Evolutionary conservation across 1,140 invertebrate species (phyloP), one percentile per base, ranked within the genome.

Genomic region (Neodiprion virginianus): DNA sequence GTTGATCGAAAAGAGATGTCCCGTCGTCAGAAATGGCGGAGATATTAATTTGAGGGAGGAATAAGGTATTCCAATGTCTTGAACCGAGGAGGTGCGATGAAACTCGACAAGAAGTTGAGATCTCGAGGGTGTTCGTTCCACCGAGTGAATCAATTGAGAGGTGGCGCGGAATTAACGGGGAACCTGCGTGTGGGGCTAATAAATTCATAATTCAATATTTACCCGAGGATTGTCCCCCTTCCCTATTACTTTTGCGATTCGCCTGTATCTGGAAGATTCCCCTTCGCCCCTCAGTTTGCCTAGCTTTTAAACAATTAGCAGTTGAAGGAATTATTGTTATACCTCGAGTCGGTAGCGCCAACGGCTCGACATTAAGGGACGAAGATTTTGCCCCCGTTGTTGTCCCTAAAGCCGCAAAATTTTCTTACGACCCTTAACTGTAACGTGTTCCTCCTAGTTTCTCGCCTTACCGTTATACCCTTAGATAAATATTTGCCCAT

Each of bases 201-300:
- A 85, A 86, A 86, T 86, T 84, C 83, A 84, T 86, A 83, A 83
- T 83, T 86, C 84, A 86, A 85, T 86, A 86, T 85, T 86, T 83
- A 86, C 83, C 82, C 79, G 75, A 71, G 80, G 81, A 83, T 82
- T 82, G 83, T 84, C 82, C 79, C 67, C 75, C 73, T 28, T 72
- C 75, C 77, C 47, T 9, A 61, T 8, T 61, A 61, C 53, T 61
- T 61, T 61, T 17, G 53, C 53, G 53, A 73, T 40, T 74, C 40
- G 74, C 78, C 72, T 74, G 75, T 72, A 73, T 78, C 28, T 40
- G 28, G 28, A 40, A 40, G n/a, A 61, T 61, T 17, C 53, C 53
- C 40, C 66, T 69, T n/a, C 48, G 65, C 67, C 21, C 50, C 49
- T n/a, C 68, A 50, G 82, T 86, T 86, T 85, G 77, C 82, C 77